A percentile compares a stretch with the other conserved stretches of the same genome.
Evolutionary conservation across 1,140 invertebrate genomes (phyloP).

Genomic region (Heliothis virescens): DNA sequence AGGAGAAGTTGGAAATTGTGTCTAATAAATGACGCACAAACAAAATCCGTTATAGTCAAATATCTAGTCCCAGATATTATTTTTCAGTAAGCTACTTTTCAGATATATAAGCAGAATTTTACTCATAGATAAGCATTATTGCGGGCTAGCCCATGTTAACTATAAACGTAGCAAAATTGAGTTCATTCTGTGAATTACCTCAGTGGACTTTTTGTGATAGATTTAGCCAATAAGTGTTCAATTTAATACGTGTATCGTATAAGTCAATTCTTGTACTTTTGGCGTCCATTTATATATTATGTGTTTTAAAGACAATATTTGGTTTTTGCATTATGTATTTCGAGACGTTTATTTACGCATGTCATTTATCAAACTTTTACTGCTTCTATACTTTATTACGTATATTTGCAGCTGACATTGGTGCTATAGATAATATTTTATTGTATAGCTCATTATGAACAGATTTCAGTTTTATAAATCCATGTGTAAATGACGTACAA

Average conservation of each 20-base stretch:
- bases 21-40: conserved; percentile 65
- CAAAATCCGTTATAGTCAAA: conserved; percentile 80
- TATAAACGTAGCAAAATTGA: conserved; percentile 59
- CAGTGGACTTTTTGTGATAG: conserved; percentile 84
- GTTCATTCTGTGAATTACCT: conserved; percentile 82
- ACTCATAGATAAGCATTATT: conserved; percentile 64
- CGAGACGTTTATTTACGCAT: conserved; percentile 37
- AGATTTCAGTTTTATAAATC: conserved; percentile 54
- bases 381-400: conserved; percentile 62
- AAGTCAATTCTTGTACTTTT: conserved; percentile 83
- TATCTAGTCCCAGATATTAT: conserved; percentile 81
- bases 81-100: conserved; percentile 71
- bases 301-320: conserved; percentile 58
- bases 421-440: conserved; percentile 81
- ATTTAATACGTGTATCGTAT: conserved; percentile 78
- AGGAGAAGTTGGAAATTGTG: conserved; percentile 43
- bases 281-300: conserved; percentile 69
- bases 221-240: conserved; percentile 85
- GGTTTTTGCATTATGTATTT: conserved; percentile 32
- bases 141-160: conserved; percentile 58
- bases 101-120: conserved; percentile 66
- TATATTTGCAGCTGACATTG: conserved; percentile 81
- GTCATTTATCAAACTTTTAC: conserved; percentile 42
- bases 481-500: conserved; percentile 64
- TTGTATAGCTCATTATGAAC: conserved; percentile 64